Base-by-base conservation (phyloP, 2,888 invertebrate species). In the Melipona beecheii region DNA sequence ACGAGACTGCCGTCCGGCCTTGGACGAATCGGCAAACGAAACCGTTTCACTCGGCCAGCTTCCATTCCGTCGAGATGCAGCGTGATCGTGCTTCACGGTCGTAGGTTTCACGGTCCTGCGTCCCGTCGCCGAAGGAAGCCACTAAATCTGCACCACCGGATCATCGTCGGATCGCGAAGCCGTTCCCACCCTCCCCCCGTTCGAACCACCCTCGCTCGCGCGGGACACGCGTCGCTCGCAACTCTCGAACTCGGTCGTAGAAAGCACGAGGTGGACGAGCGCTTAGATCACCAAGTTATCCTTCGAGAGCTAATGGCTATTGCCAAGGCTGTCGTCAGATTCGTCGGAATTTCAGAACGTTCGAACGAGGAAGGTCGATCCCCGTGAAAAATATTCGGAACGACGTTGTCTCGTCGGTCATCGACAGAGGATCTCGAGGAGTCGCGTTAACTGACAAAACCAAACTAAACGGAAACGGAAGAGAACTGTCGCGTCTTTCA, bases 71-170 rank as follows among this genome's bases (percentile, higher is more conserved):
- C 17, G 15, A 69, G 27, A 2, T 2, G 17, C 43, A 43, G 24
- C 31, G 27, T n/a, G 24, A 27, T 68, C 31, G 27, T 24, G 65
- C 54, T 65, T 6, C 69, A 31, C 66, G 81, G 27, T 27, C 13
- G 27, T 27, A 27, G 27, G 27, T 60, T 65, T 6, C 69, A 31
- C 66, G 81, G 27, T 43, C 13, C 31, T 54, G n/a, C 66, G 71
- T 24, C n/a, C 36, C 62, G 24, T 65, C 43, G 54, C 64, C 5
- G 13, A 54, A 31, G n/a, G 17, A 27, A 73, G 21, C 78, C 74
- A 70, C 74, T 66, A 74, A 74, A 73, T 52, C 75, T 27, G 17
- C 50, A 64, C 71, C 50, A 64, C 71, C 62, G 75, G n/a, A 75
- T 83, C 82, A 68, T 75, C 75, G n/a, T 74, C 50, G 24, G 36